Percentiles rank a stretch among this genome's conserved stretches.
phyloP scores from a whole-genome alignment of 2,113 vertebrate genomes.

The Limnothrissa miodon region DNA sequence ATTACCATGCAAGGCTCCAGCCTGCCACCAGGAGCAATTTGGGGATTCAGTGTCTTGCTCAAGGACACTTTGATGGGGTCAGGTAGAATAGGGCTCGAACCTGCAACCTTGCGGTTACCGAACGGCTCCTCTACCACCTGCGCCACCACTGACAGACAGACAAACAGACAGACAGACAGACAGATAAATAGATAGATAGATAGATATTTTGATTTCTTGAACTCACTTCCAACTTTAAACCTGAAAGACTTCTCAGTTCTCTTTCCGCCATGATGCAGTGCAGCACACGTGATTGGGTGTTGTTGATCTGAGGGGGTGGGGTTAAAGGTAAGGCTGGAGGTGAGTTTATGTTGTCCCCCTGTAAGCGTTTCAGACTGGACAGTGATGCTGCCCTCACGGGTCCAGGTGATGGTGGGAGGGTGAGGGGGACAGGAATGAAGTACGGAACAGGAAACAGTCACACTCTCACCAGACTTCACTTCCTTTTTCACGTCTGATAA shows the following conservation, averaged over 20 bases:
- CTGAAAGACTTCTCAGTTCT: neutral
- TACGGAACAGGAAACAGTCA: neutral
- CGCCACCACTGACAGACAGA: too few relatives aligned
- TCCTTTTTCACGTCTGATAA: neutral
- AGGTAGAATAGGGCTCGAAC: too few relatives aligned
- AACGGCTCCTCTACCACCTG: too few relatives aligned
- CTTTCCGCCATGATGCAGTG: neutral
- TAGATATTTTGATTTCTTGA: too few relatives aligned
- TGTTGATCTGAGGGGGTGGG: neutral
- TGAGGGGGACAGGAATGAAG: conserved; percentile 8
- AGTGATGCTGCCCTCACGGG: neutral
- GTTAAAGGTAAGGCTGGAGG: neutral
- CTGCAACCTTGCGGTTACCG: too few relatives aligned
- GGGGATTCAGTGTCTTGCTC: too few relatives aligned
- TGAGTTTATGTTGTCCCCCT: neutral
- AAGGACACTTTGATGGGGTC: too few relatives aligned
- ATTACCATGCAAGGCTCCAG: too few relatives aligned
- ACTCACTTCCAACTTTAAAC: neutral
- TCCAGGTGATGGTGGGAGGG: neutral
- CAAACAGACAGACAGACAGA: too few relatives aligned
- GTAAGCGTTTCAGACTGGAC: neutral
- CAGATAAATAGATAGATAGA: too few relatives aligned
- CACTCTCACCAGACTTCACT: neutral
- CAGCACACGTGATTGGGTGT: neutral
- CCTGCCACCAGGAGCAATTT: too few relatives aligned